Conservation (phyloP, 2,113 vertebrate species). For the Mesoclemmys tuberculata region DNA sequence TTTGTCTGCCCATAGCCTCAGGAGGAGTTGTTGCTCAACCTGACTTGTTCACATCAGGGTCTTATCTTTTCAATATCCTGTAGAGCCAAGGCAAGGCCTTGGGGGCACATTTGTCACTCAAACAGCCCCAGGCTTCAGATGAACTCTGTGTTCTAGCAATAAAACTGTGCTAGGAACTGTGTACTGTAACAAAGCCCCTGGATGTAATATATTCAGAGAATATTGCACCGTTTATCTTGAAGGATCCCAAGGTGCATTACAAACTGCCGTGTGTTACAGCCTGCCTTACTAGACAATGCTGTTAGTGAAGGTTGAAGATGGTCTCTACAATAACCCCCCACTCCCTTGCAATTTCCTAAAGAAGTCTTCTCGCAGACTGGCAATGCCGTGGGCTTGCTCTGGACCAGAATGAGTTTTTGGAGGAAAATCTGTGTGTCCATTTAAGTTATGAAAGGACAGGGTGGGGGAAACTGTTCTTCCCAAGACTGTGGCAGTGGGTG, state of each 20-base stretch:
- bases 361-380: constrained; percentile 18
- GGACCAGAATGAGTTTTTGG: neutral
- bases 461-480: constrained; percentile 38
- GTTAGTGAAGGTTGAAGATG: constrained; percentile 28
- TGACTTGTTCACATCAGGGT: neutral
- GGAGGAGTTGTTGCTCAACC: neutral
- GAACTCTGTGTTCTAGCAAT: constrained; percentile 67
- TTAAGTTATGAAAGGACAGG: constrained; percentile 49
- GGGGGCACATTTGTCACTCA: constrained; percentile 7
- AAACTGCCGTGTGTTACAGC: constrained; percentile 40
- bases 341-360: neutral
- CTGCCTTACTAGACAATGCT: constrained; percentile 53
- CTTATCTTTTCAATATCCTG: neutral
- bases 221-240: constrained; percentile 71
- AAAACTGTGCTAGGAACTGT: constrained; percentile 41
- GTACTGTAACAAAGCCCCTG: constrained; percentile 61
- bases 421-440: constrained; percentile 13
- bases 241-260: constrained; percentile 71
- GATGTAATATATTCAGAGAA: constrained; percentile 60
- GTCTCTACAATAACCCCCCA: neutral
- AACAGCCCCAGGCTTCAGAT: constrained; percentile 23
- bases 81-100: neutral
- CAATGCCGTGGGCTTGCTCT: neutral
- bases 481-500: constrained; percentile 57
- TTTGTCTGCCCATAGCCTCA: neutral